phyloP scores from a whole-genome alignment of 2,888 invertebrate genomes.

The Alloscopus bannaensis region DNA sequence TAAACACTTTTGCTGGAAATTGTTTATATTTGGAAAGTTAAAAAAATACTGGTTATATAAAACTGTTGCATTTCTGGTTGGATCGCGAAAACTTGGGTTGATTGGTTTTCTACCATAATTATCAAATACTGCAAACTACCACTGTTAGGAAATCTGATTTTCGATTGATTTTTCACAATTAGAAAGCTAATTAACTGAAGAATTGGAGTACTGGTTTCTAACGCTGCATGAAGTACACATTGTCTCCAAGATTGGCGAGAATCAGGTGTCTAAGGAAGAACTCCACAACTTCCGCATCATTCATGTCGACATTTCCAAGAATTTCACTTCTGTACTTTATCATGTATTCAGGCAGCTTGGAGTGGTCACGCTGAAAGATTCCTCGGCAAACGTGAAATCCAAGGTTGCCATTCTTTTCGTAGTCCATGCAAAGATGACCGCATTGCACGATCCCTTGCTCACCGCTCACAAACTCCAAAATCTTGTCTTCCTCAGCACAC shows the following conservation, averaged over 20 bases:
- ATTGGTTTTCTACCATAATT: too few species aligned
- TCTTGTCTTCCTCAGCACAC: slow-evolving; percentile 6
- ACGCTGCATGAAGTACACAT: not conserved
- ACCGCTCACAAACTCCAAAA: slow-evolving; percentile 2
- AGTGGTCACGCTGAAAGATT: slow-evolving; percentile 3
- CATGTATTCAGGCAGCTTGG: slow-evolving; percentile 13
- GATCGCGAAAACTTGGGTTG: too few species aligned
- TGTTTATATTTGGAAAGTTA: too few species aligned
- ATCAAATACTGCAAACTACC: too few species aligned
- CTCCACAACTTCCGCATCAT: slow-evolving; percentile 10
- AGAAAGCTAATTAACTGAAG: too few species aligned
- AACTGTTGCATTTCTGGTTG: too few species aligned
- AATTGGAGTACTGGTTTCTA: too few species aligned
- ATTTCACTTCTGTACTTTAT: slow-evolving; percentile 7
- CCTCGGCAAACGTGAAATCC: slow-evolving; percentile 9
- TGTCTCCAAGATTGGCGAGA: not conserved
- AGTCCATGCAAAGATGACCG: not conserved
- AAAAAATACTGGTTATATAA: too few species aligned
- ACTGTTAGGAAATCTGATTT: too few species aligned
- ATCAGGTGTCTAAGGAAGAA: slow-evolving; percentile 10
- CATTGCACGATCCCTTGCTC: not conserved
- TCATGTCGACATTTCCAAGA: not conserved
- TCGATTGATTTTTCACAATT: too few species aligned
- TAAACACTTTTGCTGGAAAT: too few species aligned
- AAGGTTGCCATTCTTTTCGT: slow-evolving; percentile 14